phyloP scores from a whole-genome alignment of 2,113 vertebrate genomes.

The Fulmarus glacialis region DNA sequence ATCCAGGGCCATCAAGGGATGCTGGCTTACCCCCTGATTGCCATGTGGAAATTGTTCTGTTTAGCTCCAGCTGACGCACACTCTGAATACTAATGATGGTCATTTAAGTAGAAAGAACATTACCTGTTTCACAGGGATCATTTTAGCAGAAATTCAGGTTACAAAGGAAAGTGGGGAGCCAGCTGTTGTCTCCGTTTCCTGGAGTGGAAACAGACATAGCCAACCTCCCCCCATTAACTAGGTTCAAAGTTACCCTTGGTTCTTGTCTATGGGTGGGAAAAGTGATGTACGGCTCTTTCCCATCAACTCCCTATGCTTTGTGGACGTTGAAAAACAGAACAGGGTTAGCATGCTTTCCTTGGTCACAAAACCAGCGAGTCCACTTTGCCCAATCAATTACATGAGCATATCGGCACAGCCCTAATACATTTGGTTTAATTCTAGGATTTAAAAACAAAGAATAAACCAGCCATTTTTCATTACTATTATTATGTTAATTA shows the following conservation, averaged over 20 bases:
- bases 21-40: neutral
- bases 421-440: neutral
- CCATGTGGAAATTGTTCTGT: neutral
- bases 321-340: neutral
- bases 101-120: neutral
- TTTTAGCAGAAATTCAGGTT: neutral
- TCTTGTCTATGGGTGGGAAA: neutral
- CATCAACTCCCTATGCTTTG: neutral
- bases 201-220: neutral
- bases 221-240: neutral
- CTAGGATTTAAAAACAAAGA: neutral
- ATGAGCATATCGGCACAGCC: neutral
- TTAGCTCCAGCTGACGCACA: neutral
- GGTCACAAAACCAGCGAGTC: neutral
- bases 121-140: neutral
- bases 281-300: neutral
- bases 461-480: neutral
- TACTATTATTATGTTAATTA: neutral
- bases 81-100: neutral
- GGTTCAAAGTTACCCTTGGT: accelerated
- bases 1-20: neutral
- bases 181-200: neutral
- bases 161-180: neutral
- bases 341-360: neutral
- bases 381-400: neutral